Conservation (phyloP, 2,113 vertebrate species). For the Pseudonaja textilis region DNA sequence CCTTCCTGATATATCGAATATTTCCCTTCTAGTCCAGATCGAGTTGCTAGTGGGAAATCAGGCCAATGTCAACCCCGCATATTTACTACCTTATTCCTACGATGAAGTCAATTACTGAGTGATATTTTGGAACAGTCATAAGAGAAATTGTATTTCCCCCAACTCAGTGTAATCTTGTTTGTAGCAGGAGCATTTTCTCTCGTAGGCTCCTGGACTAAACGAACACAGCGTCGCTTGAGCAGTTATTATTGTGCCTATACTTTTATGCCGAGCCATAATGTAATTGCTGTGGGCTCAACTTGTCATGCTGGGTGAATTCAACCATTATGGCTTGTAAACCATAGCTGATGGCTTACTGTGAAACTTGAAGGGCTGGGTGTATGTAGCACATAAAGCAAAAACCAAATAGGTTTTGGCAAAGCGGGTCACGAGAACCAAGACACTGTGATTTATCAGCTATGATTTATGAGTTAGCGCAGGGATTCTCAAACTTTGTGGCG, state of each 20-base stretch:
- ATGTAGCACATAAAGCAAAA: neutral
- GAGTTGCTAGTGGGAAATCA: neutral
- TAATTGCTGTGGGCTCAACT: neutral
- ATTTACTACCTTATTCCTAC: neutral
- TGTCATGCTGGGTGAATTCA: neutral
- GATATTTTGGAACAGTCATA: neutral
- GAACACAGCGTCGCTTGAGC: neutral
- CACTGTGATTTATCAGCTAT: neutral
- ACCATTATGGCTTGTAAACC: neutral
- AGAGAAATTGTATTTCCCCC: neutral
- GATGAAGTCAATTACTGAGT: neutral
- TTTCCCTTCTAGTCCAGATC: neutral
- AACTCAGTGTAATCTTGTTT: neutral
- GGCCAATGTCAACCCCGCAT: neutral
- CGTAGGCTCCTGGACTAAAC: neutral
- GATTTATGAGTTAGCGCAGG: neutral
- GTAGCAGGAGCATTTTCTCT: neutral
- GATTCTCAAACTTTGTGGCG: neutral
- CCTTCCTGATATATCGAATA: neutral
- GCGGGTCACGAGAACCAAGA: neutral
- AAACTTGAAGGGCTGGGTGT: neutral
- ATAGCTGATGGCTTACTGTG: neutral
- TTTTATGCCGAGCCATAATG: neutral
- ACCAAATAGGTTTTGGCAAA: neutral
- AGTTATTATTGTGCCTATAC: neutral